Evolutionary conservation across 2,888 invertebrate species (phyloP).

Genomic region (Bursaphelenchus okinawaensis): DNA sequence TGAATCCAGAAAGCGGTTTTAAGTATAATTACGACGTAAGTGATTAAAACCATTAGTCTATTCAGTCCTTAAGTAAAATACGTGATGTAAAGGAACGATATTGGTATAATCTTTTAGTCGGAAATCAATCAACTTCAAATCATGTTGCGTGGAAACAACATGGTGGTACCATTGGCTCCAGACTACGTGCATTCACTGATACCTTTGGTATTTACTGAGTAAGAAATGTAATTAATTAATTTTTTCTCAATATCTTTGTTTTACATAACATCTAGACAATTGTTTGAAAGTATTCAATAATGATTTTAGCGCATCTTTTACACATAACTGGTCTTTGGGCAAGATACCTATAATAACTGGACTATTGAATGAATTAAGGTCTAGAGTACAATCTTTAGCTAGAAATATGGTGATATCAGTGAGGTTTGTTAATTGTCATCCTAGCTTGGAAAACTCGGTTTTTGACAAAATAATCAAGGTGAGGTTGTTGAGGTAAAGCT

Average conservation of each 20-base stretch:
- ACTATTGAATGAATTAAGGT: slow-evolving; percentile 21
- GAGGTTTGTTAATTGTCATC: slow-evolving; percentile 41
- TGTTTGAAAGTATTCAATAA: too few species aligned
- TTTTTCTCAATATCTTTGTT: too few species aligned
- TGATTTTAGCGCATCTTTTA: slow-evolving; percentile 27
- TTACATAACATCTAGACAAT: slow-evolving; percentile 7
- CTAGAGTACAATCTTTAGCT: slow-evolving; percentile 15
- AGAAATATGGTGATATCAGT: slow-evolving; percentile 33
- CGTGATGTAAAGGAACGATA: too few species aligned
- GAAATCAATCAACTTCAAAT: slow-evolving; percentile 16
- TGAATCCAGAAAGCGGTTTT: slow-evolving; percentile 17
- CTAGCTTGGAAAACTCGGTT: slow-evolving; percentile 25
- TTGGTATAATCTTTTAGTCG: too few species aligned
- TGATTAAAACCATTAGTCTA: too few species aligned
- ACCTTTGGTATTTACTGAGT: slow-evolving; percentile 1
- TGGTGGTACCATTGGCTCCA: slow-evolving; percentile 7
- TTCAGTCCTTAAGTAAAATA: too few species aligned
- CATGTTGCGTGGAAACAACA: slow-evolving; percentile 15
- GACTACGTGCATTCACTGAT: slow-evolving; percentile 19
- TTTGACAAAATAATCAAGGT: slow-evolving; percentile 27
- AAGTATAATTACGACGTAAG: slow-evolving; percentile 15
- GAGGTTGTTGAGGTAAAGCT: slow-evolving; percentile 11
- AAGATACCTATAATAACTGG: slow-evolving; percentile 37
- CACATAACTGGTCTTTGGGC: slow-evolving; percentile 38
- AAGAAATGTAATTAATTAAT: too few species aligned